A percentile compares a stretch with the other conserved stretches of the same genome.
These are phyloP conservation scores for Drosophila bocki DNA, from an alignment of 1,140 invertebrate genomes.

Conservation along the genomic window DNA sequence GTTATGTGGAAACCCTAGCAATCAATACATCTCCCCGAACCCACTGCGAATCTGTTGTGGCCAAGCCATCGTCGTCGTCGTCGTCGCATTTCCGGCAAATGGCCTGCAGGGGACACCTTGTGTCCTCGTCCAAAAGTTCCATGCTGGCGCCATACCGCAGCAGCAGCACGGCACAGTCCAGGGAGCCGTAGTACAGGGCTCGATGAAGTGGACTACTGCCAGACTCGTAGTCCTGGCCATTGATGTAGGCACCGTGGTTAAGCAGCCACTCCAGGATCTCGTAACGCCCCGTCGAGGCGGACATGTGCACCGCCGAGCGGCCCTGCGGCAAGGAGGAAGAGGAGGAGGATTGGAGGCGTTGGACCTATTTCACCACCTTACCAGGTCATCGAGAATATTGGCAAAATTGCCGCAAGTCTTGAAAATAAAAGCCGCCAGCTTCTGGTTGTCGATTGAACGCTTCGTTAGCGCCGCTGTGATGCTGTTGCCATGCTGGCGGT, in stretches of 20 bases:
- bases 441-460: slow-evolving; percentile 84
- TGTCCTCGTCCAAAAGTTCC: slow-evolving; percentile 75
- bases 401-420: slow-evolving; percentile 87
- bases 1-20: background rate
- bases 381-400: slow-evolving; percentile 84
- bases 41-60: slow-evolving; percentile 45
- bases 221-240: slow-evolving; percentile 88
- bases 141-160: slow-evolving; percentile 86
- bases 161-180: slow-evolving; percentile 87
- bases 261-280: slow-evolving; percentile 89
- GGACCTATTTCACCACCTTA: slow-evolving; percentile 23
- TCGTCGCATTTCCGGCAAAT: slow-evolving; percentile 69
- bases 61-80: slow-evolving; percentile 24
- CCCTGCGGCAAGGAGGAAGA: slow-evolving; percentile 81
- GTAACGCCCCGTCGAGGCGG: slow-evolving; percentile 88
- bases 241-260: slow-evolving; percentile 86
- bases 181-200: slow-evolving; percentile 89
- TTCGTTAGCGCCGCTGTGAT: slow-evolving; percentile 87
- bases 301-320: slow-evolving; percentile 88
- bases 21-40: background rate
- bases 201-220: slow-evolving; percentile 90
- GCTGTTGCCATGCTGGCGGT: slow-evolving; percentile 86
- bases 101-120: slow-evolving; percentile 69
- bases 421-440: slow-evolving; percentile 86
- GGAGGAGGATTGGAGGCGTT: background rate